Conservation (phyloP, 2,888 invertebrate genomes). For the Ormyrus labotus region DNA sequence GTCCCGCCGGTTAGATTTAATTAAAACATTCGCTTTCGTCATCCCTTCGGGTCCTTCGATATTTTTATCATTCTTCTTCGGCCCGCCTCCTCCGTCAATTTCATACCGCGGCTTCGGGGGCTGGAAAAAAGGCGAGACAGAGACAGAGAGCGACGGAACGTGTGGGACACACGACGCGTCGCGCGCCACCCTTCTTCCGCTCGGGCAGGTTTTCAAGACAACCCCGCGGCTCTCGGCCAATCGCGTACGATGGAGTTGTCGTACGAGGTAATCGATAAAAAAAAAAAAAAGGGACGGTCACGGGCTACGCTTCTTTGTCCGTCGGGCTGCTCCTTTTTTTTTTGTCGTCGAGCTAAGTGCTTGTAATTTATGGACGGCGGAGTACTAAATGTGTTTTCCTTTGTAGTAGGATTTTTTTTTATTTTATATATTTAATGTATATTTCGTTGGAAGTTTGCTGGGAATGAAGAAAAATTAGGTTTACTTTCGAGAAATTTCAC, state of each 20-base stretch:
- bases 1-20: constrained; percentile 45
- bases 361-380: too few relatives aligned
- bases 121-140: too few relatives aligned
- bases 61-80: constrained; percentile 47
- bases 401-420: too few relatives aligned
- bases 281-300: neutral
- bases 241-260: neutral
- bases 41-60: constrained; percentile 24
- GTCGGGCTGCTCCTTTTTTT: too few relatives aligned
- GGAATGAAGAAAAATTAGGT: too few relatives aligned
- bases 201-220: constrained; percentile 65
- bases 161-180: neutral
- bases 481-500: too few relatives aligned
- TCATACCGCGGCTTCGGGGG: constrained; percentile 15
- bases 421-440: too few relatives aligned
- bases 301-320: too few relatives aligned
- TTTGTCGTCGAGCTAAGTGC: too few relatives aligned
- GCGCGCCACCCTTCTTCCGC: constrained; percentile 65
- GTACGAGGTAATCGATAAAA: constrained; percentile 29
- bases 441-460: too few relatives aligned
- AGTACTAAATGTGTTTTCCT: too few relatives aligned
- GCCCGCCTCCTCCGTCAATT: constrained; percentile 42
- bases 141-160: constrained; percentile 14
- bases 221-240: constrained; percentile 24
- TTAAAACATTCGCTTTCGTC: constrained; percentile 52